Percentiles rank a stretch among this genome's conserved stretches.
Evolutionary conservation across 2,797 vertebrate genomes (phyloP).

Genomic region (Leptodactylus fallax): DNA sequence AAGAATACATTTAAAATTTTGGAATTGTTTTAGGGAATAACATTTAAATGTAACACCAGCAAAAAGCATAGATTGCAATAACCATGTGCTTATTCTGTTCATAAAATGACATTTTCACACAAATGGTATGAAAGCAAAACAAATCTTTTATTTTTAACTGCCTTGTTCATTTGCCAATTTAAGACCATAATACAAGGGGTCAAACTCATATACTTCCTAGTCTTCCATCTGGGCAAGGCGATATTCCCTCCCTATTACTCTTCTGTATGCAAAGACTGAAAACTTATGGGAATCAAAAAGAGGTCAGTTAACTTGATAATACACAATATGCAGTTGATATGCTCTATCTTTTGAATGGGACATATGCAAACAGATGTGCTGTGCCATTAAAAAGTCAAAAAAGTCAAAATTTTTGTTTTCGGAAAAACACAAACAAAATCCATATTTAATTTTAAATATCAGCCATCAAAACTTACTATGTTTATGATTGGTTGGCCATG

Average conservation of each 20-base stretch:
- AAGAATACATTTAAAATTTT: not conserved
- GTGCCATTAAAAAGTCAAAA: too few species aligned
- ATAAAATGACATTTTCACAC: not conserved
- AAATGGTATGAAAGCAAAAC: too few species aligned
- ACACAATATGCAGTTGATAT: too few species aligned
- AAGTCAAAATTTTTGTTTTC: too few species aligned
- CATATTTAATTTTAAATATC: too few species aligned
- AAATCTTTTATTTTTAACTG: not conserved
- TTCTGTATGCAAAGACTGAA: not conserved
- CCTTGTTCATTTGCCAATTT: not conserved
- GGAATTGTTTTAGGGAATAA: not conserved
- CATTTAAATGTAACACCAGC: not conserved
- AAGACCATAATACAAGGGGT: not conserved
- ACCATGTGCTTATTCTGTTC: not conserved
- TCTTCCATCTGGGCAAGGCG: not conserved
- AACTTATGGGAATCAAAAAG: not conserved
- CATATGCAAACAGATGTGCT: too few species aligned
- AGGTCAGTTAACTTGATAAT: too few species aligned
- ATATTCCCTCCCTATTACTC: not conserved
- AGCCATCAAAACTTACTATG: too few species aligned
- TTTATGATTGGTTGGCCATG: too few species aligned
- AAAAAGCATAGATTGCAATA: not conserved
- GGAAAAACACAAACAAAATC: too few species aligned
- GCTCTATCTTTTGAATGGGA: too few species aligned
- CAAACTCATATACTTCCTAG: not conserved